Percentiles rank a stretch among this genome's conserved stretches.
These are phyloP conservation scores for Dynastes maya DNA, from an alignment of 2,888 invertebrate genomes.

Conservation along the genomic window DNA sequence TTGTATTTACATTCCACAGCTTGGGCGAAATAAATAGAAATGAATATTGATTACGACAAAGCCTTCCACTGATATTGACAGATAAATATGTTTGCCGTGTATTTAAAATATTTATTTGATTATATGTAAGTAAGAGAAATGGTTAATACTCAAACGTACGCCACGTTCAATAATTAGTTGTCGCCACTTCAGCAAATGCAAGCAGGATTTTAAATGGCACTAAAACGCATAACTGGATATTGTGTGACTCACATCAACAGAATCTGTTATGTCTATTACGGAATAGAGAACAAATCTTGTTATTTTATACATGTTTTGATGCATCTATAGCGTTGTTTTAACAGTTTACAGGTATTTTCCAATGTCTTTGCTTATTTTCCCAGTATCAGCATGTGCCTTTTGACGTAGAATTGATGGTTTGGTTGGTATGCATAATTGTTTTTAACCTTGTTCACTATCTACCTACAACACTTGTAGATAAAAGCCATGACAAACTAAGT, in stretches of 20 bases:
- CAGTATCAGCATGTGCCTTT: neutral
- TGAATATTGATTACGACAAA: neutral
- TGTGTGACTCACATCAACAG: too few relatives aligned
- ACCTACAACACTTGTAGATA: neutral
- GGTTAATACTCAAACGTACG: too few relatives aligned
- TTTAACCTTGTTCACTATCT: neutral
- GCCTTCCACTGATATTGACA: neutral
- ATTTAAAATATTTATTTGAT: neutral
- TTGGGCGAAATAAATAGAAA: neutral
- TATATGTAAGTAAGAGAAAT: too few relatives aligned
- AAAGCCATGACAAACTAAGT: neutral
- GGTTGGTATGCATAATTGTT: neutral
- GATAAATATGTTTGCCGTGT: neutral
- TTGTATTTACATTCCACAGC: neutral
- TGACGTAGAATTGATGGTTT: neutral
- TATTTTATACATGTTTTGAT: too few relatives aligned
- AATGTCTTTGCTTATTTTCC: too few relatives aligned
- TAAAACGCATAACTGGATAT: too few relatives aligned
- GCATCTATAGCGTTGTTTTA: neutral
- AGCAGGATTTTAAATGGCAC: too few relatives aligned
- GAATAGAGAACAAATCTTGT: too few relatives aligned
- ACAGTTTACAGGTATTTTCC: neutral
- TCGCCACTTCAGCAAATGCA: too few relatives aligned
- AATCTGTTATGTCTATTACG: too few relatives aligned
- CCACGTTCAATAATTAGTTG: too few relatives aligned